Conservation (phyloP, 2,888 invertebrate genomes). For the Cinara cedri region DNA sequence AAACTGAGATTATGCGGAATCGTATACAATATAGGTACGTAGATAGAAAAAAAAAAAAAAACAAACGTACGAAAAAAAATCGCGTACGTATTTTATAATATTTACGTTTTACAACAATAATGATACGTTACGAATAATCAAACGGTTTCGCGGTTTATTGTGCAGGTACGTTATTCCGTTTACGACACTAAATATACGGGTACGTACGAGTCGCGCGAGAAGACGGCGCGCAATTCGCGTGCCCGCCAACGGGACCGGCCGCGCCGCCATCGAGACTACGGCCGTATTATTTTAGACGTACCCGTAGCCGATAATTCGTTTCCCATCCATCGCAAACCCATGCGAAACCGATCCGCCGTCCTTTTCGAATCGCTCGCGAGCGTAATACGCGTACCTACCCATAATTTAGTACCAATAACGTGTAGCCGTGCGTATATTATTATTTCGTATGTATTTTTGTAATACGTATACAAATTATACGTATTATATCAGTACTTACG, state of each 20-base stretch:
- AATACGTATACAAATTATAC: no score
- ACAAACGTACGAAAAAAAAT: neutral
- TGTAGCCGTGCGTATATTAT: no score
- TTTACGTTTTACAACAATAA: no score
- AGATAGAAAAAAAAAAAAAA: neutral
- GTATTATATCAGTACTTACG: no score
- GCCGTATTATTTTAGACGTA: no score
- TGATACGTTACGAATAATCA: constrained; percentile 21
- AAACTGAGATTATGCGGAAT: no score
- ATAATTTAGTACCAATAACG: no score
- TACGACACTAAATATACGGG: neutral
- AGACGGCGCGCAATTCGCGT: constrained; percentile 1
- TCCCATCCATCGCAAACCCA: neutral
- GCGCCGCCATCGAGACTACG: neutral
- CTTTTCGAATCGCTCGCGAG: no score
- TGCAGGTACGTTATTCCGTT: neutral
- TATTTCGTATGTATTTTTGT: no score
- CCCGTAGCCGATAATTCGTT: neutral
- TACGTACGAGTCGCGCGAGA: neutral
- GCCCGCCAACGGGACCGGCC: neutral
- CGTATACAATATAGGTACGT: no score
- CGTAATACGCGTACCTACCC: no score
- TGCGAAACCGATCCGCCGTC: no score
- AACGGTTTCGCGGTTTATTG: constrained; percentile 29
- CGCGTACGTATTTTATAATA: neutral